These are phyloP conservation scores for Micrasema longulum DNA, from an alignment of 1,140 invertebrate species.

Conservation along the genomic window DNA sequence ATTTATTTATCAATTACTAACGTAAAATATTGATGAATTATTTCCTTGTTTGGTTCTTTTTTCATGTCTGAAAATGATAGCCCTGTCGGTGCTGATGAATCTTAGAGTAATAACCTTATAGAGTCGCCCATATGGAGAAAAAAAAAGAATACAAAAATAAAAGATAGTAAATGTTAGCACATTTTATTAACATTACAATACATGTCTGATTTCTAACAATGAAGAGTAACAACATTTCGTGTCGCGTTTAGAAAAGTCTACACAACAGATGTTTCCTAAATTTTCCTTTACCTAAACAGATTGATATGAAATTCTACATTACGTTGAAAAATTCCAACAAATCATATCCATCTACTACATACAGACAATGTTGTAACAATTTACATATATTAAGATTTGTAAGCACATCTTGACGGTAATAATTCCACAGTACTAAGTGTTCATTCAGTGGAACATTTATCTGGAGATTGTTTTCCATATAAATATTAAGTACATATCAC, in stretches of 20 bases:
- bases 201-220: slow-evolving; percentile 44
- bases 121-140: no score
- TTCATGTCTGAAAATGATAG: no score
- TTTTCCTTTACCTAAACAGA: slow-evolving; percentile 43
- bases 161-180: slow-evolving; percentile 15
- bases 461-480: slow-evolving; percentile 38
- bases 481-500: slow-evolving; percentile 46
- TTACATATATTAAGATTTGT: slow-evolving; percentile 22
- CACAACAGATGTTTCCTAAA: slow-evolving; percentile 16
- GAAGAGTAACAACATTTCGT: neutral
- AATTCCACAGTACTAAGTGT: slow-evolving; percentile 2
- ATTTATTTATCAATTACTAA: no score
- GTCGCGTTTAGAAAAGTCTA: slow-evolving; percentile 28
- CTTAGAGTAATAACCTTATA: no score
- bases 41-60: no score
- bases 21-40: no score
- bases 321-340: slow-evolving; percentile 4
- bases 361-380: slow-evolving; percentile 47
- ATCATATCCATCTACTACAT: slow-evolving; percentile 38
- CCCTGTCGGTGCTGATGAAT: no score
- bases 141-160: neutral
- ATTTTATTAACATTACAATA: slow-evolving; percentile 53
- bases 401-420: slow-evolving; percentile 18
- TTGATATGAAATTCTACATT: slow-evolving; percentile 53
- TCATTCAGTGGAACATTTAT: slow-evolving; percentile 25